phyloP scores from a whole-genome alignment of 2,888 invertebrate genomes.

The Epirrhoe alternata region DNA sequence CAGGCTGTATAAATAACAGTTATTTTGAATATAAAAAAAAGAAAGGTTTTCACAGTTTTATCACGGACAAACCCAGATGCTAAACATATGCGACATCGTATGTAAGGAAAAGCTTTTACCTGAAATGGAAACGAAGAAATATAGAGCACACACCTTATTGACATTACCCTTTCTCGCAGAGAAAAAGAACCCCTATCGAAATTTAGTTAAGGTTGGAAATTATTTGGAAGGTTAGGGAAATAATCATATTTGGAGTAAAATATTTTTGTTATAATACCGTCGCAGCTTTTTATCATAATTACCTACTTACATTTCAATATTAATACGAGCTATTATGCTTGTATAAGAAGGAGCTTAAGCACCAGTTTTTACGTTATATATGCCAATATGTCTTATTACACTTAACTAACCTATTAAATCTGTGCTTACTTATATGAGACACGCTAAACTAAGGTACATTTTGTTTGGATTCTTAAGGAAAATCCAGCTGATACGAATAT shows the following conservation, averaged over 20 bases:
- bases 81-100: slow-evolving; percentile 56
- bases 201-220: slow-evolving; percentile 10
- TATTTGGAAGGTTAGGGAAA: neutral
- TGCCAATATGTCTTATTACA: too few species aligned
- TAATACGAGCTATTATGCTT: neutral
- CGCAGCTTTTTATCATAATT: slow-evolving; percentile 15
- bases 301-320: slow-evolving; percentile 11
- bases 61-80: slow-evolving; percentile 12
- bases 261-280: slow-evolving; percentile 18
- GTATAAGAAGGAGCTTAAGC: neutral
- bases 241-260: slow-evolving; percentile 25
- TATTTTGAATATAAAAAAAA: neutral
- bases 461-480: neutral
- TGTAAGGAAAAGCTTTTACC: slow-evolving; percentile 70
- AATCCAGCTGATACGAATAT: slow-evolving; percentile 1
- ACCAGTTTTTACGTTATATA: neutral
- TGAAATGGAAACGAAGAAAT: slow-evolving; percentile 55
- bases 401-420: too few species aligned
- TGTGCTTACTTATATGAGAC: too few species aligned
- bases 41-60: neutral
- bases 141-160: slow-evolving; percentile 51
- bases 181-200: slow-evolving; percentile 8
- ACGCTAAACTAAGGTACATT: neutral
- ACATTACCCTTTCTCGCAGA: slow-evolving; percentile 35
- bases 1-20: too few species aligned